Base-by-base conservation (phyloP, 2,888 invertebrate species). In the Abrostola triplasia region DNA sequence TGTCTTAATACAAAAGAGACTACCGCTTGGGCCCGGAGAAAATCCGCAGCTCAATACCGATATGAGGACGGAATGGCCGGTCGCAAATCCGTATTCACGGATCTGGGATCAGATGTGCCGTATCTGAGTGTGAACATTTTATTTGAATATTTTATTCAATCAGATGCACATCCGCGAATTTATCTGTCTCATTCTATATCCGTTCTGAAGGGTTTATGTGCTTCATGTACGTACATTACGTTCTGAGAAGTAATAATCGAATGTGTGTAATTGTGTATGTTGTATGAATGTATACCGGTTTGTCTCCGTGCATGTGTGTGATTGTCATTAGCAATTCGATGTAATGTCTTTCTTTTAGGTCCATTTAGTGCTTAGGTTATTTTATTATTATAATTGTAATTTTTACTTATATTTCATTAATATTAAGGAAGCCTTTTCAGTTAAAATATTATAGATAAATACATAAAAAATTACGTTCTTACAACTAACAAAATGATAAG, bases 91-190 rank as follows among this genome's bases (percentile, higher is more conserved):
- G 55, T 57, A 63, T 60, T 59, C 57, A 59, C 56, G 42, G 66
- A 65, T 71, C 63, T 55, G 65, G 62, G 56, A 63, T 67, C 58
- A 57, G 48, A 38, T 57, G 47, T 54, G 36, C 58, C 51, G 59
- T 64, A 60, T 64, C 62, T 56, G 51, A 59, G 60, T 66, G 61
- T 52, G 60, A 61, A 64, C 73, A 67, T 70, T 76, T 70, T 76
- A 76, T 76, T 76, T 70, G 74, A 77, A 76, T 73, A 67, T 71
- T 77, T 70, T 68, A 76, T 76, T 76, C 67, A 73, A 76, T 76
- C 71, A 71, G 36, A 73, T 65, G 67, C 59, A 64, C 59, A 65
- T 50, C 50, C 55, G 60, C 6, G 56, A 64, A 64, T 63, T 54
- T 73, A 67, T 70, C 24, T 54, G 41, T 54, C 50, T 48, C 54